A percentile compares a stretch with the other conserved stretches of the same genome.
These are phyloP conservation scores for Scomberomorus guttatus DNA, from an alignment of 2,797 vertebrate species.

Conservation along the genomic window DNA sequence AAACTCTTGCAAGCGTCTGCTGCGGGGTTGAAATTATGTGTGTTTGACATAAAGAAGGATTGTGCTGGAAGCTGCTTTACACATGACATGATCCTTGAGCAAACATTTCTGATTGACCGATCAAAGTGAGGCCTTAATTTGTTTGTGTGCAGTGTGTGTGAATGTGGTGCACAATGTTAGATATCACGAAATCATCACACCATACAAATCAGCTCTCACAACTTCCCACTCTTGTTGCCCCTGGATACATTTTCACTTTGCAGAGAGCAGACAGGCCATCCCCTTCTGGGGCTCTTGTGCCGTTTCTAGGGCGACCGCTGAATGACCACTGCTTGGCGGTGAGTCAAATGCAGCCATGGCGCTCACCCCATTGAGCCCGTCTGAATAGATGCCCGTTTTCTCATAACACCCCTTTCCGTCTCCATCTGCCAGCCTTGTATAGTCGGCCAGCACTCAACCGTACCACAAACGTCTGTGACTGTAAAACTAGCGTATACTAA, in stretches of 20 bases:
- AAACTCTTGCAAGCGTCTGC: slow-evolving; percentile 24
- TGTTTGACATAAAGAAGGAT: slow-evolving; percentile 59
- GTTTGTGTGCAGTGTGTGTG: slow-evolving; percentile 28
- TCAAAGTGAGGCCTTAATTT: slow-evolving; percentile 51
- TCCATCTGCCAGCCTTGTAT: slow-evolving; percentile 78
- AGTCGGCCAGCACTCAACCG: slow-evolving; percentile 67
- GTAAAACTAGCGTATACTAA: slow-evolving; percentile 62
- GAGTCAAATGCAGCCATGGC: slow-evolving; percentile 78
- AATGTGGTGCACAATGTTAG: slow-evolving; percentile 11
- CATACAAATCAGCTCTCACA: slow-evolving; percentile 60
- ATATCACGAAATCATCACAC: slow-evolving; percentile 61
- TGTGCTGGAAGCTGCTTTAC: slow-evolving; percentile 62
- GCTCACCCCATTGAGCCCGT: slow-evolving; percentile 73
- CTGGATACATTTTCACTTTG: slow-evolving; percentile 72
- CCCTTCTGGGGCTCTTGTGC: slow-evolving; percentile 76
- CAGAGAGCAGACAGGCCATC: slow-evolving; percentile 62
- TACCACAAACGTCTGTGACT: slow-evolving; percentile 66
- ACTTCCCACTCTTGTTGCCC: slow-evolving; percentile 66
- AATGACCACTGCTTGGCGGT: slow-evolving; percentile 80
- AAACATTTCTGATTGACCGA: slow-evolving; percentile 60
- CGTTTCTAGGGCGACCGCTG: slow-evolving; percentile 83
- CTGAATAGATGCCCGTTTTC: slow-evolving; percentile 80
- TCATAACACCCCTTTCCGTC: slow-evolving; percentile 76
- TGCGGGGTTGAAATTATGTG: slow-evolving; percentile 38
- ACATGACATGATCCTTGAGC: slow-evolving; percentile 47